phyloP scores from a whole-genome alignment of 2,113 vertebrate species.

The Chionomys nivalis region DNA sequence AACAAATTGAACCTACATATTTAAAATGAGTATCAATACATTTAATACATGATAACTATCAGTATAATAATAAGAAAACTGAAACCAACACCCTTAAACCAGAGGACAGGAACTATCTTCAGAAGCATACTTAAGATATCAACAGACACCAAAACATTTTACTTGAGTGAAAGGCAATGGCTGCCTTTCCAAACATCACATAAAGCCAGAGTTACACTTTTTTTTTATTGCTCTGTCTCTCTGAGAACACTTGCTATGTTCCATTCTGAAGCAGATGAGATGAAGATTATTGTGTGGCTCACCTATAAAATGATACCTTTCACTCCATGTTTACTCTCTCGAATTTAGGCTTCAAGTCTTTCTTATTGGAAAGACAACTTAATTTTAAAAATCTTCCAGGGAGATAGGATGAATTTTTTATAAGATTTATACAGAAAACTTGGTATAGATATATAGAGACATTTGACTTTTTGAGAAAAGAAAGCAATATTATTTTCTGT shows the following conservation, averaged over 20 bases:
- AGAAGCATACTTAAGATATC: background rate
- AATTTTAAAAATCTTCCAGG: background rate
- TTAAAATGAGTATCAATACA: background rate
- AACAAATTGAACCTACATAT: background rate
- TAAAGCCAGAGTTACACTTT: slow-evolving; percentile 6
- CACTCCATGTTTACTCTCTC: background rate
- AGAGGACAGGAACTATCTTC: background rate
- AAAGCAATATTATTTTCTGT: background rate
- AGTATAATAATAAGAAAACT: background rate
- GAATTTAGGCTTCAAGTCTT: background rate
- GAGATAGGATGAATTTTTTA: accelerated
- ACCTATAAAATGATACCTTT: background rate
- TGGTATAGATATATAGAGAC: background rate
- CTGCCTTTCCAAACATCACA: background rate
- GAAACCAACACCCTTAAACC: background rate
- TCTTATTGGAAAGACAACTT: background rate
- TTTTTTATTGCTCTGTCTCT: background rate
- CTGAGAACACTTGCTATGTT: background rate
- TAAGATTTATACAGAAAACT: background rate
- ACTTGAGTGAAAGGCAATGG: background rate
- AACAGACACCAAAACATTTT: background rate
- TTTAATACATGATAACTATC: no score
- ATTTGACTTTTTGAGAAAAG: background rate
- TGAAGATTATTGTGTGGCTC: background rate
- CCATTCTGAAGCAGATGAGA: background rate